These are phyloP conservation scores for Abramis brama DNA, from an alignment of 2,113 vertebrate species.

Conservation along the genomic window DNA sequence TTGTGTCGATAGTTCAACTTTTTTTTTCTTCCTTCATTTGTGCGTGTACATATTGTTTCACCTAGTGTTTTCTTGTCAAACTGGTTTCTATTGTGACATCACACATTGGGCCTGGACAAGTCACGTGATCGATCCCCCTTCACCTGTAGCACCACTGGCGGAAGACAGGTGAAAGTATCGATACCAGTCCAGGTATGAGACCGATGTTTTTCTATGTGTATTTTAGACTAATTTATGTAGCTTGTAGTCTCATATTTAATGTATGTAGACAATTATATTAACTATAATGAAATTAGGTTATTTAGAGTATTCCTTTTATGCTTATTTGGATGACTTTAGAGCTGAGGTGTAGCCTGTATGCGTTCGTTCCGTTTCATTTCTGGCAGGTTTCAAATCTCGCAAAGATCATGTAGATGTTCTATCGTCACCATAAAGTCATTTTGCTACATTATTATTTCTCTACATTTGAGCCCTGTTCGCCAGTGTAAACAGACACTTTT, in stretches of 20 bases:
- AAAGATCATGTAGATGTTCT: neutral
- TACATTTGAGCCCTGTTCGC: neutral
- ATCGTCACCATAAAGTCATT: neutral
- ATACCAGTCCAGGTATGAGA: constrained; percentile 45
- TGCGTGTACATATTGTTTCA: neutral
- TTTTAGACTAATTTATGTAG: too few species aligned
- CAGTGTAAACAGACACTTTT: neutral
- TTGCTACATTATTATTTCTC: neutral
- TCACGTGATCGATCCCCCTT: constrained; percentile 53
- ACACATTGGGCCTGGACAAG: constrained; percentile 24
- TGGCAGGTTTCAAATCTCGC: neutral
- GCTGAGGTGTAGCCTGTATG: neutral
- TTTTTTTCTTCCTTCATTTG: too few species aligned
- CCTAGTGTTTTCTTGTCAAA: constrained; percentile 11
- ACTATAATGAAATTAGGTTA: neutral
- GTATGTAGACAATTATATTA: too few species aligned
- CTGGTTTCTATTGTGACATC: constrained; percentile 41
- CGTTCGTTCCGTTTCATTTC: constrained; percentile 5
- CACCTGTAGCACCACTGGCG: constrained; percentile 38
- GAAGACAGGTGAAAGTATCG: constrained; percentile 37
- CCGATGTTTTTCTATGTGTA: neutral
- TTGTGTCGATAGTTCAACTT: neutral
- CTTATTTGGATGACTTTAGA: neutral
- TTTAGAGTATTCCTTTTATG: neutral
- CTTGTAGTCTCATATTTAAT: too few species aligned